Evolutionary conservation across 2,888 invertebrate genomes (phyloP).

Genomic region (Polymixis flavicincta): DNA sequence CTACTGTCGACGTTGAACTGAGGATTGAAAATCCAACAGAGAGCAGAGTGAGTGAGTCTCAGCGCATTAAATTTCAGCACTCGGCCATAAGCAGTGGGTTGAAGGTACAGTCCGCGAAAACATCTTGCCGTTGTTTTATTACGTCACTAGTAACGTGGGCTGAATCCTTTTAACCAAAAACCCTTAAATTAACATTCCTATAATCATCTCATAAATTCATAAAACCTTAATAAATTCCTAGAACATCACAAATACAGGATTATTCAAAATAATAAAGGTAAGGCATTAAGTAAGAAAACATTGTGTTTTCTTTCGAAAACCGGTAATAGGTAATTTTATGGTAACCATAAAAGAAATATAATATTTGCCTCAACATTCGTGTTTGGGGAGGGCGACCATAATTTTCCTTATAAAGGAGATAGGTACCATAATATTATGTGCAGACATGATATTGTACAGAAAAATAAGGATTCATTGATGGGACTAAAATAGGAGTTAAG

Average conservation of each 20-base stretch:
- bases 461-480: not conserved
- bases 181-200: not conserved
- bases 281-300: constrained; percentile 45
- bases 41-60: no score
- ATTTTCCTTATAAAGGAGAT: constrained; percentile 19
- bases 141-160: no score
- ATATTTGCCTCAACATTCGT: constrained; percentile 49
- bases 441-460: not conserved
- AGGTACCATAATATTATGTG: not conserved
- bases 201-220: not conserved
- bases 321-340: constrained; percentile 53
- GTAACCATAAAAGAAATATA: constrained; percentile 49
- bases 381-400: constrained; percentile 36
- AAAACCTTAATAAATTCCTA: constrained; percentile 4
- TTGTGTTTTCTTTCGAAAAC: constrained; percentile 28
- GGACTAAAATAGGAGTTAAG: constrained; percentile 10
- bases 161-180: not conserved
- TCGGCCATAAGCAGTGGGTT: no score
- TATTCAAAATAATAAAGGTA: constrained; percentile 33
- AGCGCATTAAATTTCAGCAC: no score
- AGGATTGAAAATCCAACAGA: no score
- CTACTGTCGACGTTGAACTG: no score
- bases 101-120: no score
- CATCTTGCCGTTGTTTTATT: no score
- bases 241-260: constrained; percentile 13